These are phyloP conservation scores for Odobenus rosmarus DNA, from an alignment of 2,113 vertebrate species.

Conservation along the genomic window DNA sequence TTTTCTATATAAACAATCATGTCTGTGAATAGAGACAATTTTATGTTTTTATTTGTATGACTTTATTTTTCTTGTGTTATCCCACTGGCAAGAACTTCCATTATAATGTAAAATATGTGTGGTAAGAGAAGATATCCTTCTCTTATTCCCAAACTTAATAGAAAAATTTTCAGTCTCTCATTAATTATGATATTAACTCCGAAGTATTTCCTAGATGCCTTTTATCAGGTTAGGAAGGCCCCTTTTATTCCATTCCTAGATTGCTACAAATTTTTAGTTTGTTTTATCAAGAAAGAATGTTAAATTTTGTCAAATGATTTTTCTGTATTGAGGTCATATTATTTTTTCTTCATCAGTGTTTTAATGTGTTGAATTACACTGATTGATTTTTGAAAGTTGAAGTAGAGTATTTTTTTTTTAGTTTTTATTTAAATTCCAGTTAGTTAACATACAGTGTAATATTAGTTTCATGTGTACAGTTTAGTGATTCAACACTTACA, in stretches of 20 bases:
- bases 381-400: neutral
- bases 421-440: neutral
- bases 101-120: neutral
- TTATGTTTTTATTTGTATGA: neutral
- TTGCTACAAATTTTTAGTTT: neutral
- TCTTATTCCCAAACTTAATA: neutral
- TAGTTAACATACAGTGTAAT: neutral
- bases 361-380: neutral
- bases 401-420: neutral
- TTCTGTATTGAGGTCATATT: neutral
- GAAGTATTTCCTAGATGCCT: neutral
- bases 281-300: neutral
- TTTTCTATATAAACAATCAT: neutral
- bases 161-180: neutral
- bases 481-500: neutral
- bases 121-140: neutral
- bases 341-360: neutral
- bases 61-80: slow-evolving; percentile 1
- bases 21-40: neutral
- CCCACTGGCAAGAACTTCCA: neutral
- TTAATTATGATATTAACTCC: neutral
- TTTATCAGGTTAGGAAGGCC: neutral
- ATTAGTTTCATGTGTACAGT: neutral
- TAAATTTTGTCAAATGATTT: neutral
- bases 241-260: neutral